Base-by-base conservation (phyloP, 2,113 vertebrate species). In the Addax nasomaculatus region DNA sequence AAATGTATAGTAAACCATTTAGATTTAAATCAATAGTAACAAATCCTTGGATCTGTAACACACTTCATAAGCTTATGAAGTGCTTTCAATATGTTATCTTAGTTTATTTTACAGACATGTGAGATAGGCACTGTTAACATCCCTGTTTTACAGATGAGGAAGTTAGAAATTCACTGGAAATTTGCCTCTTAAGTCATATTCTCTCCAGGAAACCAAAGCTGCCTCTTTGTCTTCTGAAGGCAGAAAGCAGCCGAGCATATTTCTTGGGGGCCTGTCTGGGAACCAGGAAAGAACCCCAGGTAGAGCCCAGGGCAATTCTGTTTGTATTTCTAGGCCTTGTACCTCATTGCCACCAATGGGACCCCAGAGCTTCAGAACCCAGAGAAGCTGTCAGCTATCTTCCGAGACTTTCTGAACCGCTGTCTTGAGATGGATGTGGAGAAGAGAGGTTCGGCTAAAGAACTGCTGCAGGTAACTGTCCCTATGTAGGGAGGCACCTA, bases 401-500 rank as follows among this genome's bases (percentile, higher is more conserved):
- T 99, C 98, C 98, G 99, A 98, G 99, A 99, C 98, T 99, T 99
- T 98, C 98, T 99, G 93, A 99, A 99, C 96, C 98, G 99, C 96
- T 99, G 99, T 98, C 99, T 99, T 87, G 99, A 99, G 98, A 99
- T 99, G 99, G 99, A 99, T 0, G 99, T 99, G 98, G 99, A 99
- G 94, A 99, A 99, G 98, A 99, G 99, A 97, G 99, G 99, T 1
- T 99, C 99, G 0, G 99, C 99, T 4, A 99, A 99, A 98, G 99
- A 99, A 64, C 99, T 99, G 1, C 98, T 99, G 7, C 99, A 99
- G 99, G 99, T 99, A 95, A 96, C 76, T 51, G 3, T 49, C 55
- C 67, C 39, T 89, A 0, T 60, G 33, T 21, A 67, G 49, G 3
- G 39, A 95, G 64, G 29, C 4, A 33, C 12, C 45, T 29, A 25